Conservation (phyloP, 2,888 invertebrate genomes). For the Agrochola lychnidis region DNA sequence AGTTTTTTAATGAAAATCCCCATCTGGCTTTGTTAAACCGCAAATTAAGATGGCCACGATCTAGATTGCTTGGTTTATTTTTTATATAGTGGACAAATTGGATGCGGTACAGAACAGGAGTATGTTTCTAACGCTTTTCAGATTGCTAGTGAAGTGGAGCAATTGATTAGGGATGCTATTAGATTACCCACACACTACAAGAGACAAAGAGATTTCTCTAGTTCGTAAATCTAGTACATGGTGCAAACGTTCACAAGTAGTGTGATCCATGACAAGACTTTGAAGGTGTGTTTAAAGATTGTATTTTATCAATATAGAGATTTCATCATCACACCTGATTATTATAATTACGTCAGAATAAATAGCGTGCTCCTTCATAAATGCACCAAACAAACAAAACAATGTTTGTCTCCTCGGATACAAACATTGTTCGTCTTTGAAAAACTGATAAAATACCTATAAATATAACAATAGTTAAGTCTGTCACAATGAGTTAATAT, state of each 20-base stretch:
- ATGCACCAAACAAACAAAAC: conserved; percentile 56
- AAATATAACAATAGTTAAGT: conserved; percentile 60
- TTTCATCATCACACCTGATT: conserved; percentile 22
- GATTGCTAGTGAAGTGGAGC: conserved; percentile 31
- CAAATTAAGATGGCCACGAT: conserved; percentile 61
- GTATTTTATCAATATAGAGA: conserved; percentile 11
- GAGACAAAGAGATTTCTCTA: neutral
- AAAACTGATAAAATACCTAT: conserved; percentile 67
- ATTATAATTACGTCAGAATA: conserved; percentile 43
- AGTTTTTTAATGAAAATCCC: conserved; percentile 57
- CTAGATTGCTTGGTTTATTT: conserved; percentile 60
- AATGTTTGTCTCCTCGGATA: conserved; percentile 54
- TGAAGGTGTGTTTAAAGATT: conserved; percentile 26
- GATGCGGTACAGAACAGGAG: conserved; percentile 34
- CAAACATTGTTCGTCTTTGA: conserved; percentile 46
- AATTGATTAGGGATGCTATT: conserved; percentile 33
- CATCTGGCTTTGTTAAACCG: conserved; percentile 61
- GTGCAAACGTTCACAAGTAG: neutral
- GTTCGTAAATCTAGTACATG: neutral
- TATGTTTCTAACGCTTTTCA: conserved; percentile 31
- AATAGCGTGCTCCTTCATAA: conserved; percentile 38
- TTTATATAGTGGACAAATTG: conserved; percentile 60
- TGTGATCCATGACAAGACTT: conserved; percentile 3
- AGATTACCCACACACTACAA: neutral
- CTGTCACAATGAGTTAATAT: conserved; percentile 68